phyloP scores from a whole-genome alignment of 53 echinoderm and acorn worm species.

The Astropecten irregularis region DNA sequence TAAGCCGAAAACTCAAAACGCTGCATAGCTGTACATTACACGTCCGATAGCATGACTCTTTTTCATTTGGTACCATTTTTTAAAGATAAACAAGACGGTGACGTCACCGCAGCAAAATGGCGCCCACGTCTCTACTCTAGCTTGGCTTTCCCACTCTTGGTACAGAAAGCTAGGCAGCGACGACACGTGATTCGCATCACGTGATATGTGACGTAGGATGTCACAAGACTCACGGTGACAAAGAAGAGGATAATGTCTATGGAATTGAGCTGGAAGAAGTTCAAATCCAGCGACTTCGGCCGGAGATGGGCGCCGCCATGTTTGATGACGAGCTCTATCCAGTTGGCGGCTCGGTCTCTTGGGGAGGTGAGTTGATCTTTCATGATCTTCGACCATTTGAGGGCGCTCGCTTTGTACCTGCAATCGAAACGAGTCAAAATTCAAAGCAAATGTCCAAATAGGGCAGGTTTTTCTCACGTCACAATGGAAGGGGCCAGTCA shows the following conservation, averaged over 20 bases:
- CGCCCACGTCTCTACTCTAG: slow-evolving; percentile 27
- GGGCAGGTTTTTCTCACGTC: too few relatives aligned
- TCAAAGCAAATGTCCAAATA: too few relatives aligned
- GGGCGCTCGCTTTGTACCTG: slow-evolving; percentile 72
- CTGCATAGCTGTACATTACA: too few relatives aligned
- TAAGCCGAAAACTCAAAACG: too few relatives aligned
- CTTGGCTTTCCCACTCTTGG: slow-evolving; percentile 20
- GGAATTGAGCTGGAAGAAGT: slow-evolving; percentile 68
- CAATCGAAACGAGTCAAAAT: too few relatives aligned
- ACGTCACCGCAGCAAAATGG: not conserved
- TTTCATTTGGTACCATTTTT: too few relatives aligned
- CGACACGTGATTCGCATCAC: slow-evolving; percentile 47
- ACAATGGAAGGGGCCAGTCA: too few relatives aligned
- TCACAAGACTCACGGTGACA: not conserved
- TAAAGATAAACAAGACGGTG: not conserved
- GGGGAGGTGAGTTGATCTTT: slow-evolving; percentile 60
- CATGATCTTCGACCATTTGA: slow-evolving; percentile 65
- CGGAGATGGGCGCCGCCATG: slow-evolving; percentile 80
- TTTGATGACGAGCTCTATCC: slow-evolving; percentile 81
- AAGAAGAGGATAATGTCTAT: slow-evolving; percentile 66
- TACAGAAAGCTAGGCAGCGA: slow-evolving; percentile 15
- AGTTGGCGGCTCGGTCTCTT: slow-evolving; percentile 72
- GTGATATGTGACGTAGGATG: slow-evolving; percentile 18
- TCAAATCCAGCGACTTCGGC: slow-evolving; percentile 62
- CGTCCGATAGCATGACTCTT: too few relatives aligned